A percentile compares a stretch with the other conserved stretches of the same genome.
These are phyloP conservation scores for Andrena chrysosceles DNA, from an alignment of 2,888 invertebrate species.

Conservation along the genomic window DNA sequence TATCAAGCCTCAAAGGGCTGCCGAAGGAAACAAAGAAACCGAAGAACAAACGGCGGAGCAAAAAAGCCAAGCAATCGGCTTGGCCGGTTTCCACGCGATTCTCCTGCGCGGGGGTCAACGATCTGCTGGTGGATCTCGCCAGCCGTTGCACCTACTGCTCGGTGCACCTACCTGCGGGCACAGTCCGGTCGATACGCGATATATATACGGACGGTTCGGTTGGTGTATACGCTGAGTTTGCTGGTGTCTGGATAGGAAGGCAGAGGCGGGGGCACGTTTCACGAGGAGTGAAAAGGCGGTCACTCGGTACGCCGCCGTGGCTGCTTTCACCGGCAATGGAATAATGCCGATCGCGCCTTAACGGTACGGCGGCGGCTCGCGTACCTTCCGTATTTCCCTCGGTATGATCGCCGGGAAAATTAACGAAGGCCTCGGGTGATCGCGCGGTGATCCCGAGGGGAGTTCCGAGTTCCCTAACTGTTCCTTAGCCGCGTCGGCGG, in stretches of 20 bases:
- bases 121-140: conserved; percentile 48
- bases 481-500: too few relatives aligned
- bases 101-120: conserved; percentile 56
- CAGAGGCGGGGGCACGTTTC: conserved; percentile 56
- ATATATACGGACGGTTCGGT: conserved; percentile 7
- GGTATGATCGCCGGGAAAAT: conserved; percentile 44
- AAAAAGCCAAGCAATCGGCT: conserved; percentile 15
- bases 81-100: conserved; percentile 48
- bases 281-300: conserved; percentile 81
- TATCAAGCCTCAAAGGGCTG: conserved; percentile 26
- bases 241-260: too few relatives aligned
- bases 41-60: conserved; percentile 24
- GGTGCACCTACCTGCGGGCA: conserved; percentile 9
- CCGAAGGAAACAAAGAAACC: conserved; percentile 40
- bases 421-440: conserved; percentile 42
- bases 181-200: conserved; percentile 3
- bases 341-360: conserved; percentile 70
- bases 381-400: conserved; percentile 66
- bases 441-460: conserved; percentile 2
- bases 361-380: conserved; percentile 57
- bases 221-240: not conserved
- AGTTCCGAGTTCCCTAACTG: too few relatives aligned
- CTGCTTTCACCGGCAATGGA: conserved; percentile 75
- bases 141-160: conserved; percentile 15
- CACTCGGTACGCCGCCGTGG: conserved; percentile 68